Percentiles rank a stretch among this genome's conserved stretches.
phyloP scores from a whole-genome alignment of 2,113 vertebrate genomes.

The Paratilapia polleni region DNA sequence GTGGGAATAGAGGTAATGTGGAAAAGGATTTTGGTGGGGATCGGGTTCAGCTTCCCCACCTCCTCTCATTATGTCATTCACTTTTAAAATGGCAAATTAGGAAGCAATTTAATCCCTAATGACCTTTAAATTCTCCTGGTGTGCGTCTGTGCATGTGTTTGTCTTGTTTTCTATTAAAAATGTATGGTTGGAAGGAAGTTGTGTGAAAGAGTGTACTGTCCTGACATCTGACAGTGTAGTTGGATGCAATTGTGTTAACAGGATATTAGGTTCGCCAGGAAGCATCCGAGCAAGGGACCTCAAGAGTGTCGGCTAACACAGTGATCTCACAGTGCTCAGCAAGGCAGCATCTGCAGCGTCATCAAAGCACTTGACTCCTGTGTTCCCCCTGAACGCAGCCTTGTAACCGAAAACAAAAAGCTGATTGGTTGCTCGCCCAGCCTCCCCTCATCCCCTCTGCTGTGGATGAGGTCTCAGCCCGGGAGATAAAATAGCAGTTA shows the following conservation, averaged over 20 bases:
- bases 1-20: conserved; percentile 57
- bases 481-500: conserved; percentile 74
- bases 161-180: neutral
- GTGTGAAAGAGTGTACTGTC: neutral
- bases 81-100: conserved; percentile 67
- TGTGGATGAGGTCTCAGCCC: conserved; percentile 62
- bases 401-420: conserved; percentile 62
- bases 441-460: conserved; percentile 33
- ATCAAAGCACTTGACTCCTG: conserved; percentile 63
- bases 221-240: conserved; percentile 15
- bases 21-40: conserved; percentile 40
- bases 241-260: conserved; percentile 25
- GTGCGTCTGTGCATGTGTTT: neutral
- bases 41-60: conserved; percentile 32
- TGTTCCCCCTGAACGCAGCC: conserved; percentile 39
- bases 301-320: conserved; percentile 28
- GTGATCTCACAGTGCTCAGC: conserved; percentile 59
- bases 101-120: conserved; percentile 75
- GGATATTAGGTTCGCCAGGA: conserved; percentile 32
- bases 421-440: conserved; percentile 61
- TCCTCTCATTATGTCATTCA: conserved; percentile 40
- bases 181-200: neutral
- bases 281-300: conserved; percentile 26
- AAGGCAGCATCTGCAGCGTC: conserved; percentile 63
- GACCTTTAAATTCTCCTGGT: conserved; percentile 69